phyloP scores from a whole-genome alignment of 2,113 vertebrate genomes.

The Prietella phreatophila region DNA sequence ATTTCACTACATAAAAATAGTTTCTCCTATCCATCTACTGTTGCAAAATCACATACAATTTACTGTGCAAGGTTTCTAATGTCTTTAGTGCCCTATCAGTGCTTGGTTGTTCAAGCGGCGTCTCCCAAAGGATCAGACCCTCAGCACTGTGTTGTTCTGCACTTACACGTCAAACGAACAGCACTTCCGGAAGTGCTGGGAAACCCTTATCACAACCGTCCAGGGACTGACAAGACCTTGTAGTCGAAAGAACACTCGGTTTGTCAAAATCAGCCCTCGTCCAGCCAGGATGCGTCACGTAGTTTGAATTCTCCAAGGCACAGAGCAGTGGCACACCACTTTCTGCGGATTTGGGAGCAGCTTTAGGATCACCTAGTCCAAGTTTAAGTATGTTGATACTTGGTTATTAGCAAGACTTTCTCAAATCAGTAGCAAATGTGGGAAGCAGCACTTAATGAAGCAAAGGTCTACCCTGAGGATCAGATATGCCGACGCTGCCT shows the following conservation, averaged over 20 bases:
- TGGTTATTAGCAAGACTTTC: background rate
- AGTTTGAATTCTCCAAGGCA: constrained; percentile 22
- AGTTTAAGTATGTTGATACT: background rate
- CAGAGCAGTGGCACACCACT: background rate
- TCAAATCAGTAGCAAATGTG: background rate
- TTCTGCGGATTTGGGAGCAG: constrained; percentile 23
- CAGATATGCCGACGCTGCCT: constrained; percentile 35
- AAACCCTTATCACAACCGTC: constrained; percentile 47
- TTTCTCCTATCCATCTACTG: background rate
- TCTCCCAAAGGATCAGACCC: background rate
- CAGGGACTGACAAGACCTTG: constrained; percentile 13
- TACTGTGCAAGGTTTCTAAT: background rate
- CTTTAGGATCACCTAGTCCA: background rate
- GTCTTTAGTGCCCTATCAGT: constrained; percentile 1
- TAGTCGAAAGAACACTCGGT: constrained; percentile 16
- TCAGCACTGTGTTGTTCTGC: constrained; percentile 23
- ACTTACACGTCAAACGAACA: constrained; percentile 37
- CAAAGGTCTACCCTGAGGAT: background rate
- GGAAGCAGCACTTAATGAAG: background rate
- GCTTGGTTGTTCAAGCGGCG: background rate
- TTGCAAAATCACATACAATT: background rate
- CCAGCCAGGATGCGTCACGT: background rate
- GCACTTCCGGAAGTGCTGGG: constrained; percentile 46
- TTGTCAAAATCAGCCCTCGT: constrained; percentile 18
- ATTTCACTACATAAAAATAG: background rate